A percentile compares a stretch with the other conserved stretches of the same genome.
Evolutionary conservation across 2,888 invertebrate genomes (phyloP).

Genomic region (Dione juno): DNA sequence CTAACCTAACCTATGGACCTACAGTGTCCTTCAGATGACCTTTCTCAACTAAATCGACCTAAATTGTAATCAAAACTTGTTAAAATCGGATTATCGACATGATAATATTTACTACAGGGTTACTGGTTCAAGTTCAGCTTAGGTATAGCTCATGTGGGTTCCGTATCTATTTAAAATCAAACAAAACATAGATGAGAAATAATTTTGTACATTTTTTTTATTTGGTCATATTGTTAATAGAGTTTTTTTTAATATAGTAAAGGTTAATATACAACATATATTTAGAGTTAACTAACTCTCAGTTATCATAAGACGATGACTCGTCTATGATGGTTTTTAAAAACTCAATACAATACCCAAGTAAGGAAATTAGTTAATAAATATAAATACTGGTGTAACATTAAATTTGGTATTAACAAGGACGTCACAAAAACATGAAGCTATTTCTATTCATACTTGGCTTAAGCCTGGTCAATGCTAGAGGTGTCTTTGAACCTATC

Average conservation of each 20-base stretch:
- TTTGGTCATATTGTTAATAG: too few species aligned
- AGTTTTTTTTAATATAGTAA: too few species aligned
- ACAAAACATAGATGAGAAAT: too few species aligned
- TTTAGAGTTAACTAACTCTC: too few species aligned
- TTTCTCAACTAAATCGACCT: background rate
- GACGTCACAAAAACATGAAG: conserved; percentile 26
- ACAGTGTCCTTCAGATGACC: background rate
- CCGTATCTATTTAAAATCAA: background rate
- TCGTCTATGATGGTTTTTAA: background rate
- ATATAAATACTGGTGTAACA: conserved; percentile 3
- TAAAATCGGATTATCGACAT: background rate
- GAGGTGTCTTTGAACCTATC: conserved; percentile 46
- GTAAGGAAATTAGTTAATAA: background rate
- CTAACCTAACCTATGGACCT: background rate
- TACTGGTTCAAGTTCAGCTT: background rate
- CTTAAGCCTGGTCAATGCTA: conserved; percentile 39
- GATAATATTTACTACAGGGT: conserved; percentile 2
- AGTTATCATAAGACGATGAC: background rate
- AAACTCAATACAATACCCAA: background rate
- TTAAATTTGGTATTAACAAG: background rate
- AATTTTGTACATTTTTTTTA: too few species aligned
- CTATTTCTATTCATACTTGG: conserved; percentile 39
- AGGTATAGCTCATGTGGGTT: background rate
- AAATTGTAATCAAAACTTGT: background rate
- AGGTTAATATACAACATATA: too few species aligned